Percentiles rank a stretch among this genome's conserved stretches.
These are phyloP conservation scores for Artemia sinica DNA, from an alignment of 2,888 invertebrate species.

Conservation along the genomic window DNA sequence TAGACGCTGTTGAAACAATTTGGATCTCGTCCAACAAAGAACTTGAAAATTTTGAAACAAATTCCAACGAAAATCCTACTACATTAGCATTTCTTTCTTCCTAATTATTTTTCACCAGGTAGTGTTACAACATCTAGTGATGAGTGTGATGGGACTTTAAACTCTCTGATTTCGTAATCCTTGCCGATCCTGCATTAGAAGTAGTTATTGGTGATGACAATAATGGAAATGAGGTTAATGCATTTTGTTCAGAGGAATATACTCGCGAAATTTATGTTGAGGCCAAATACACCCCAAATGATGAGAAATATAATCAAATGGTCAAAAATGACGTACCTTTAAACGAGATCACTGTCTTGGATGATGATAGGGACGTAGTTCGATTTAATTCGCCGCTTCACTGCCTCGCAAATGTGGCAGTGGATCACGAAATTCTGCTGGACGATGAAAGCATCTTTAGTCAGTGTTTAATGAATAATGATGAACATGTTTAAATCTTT, in stretches of 20 bases:
- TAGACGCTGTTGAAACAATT: background rate
- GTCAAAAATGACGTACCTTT: slow-evolving; percentile 1
- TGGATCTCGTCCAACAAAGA: background rate
- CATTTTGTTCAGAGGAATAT: background rate
- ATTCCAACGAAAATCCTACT: background rate
- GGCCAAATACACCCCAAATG: background rate
- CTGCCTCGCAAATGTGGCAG: background rate
- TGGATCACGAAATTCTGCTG: background rate
- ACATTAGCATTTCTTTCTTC: background rate
- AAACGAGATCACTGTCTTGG: background rate
- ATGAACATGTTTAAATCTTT: slow-evolving; percentile 7
- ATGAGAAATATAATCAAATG: background rate
- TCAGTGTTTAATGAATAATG: background rate
- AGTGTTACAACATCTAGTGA: background rate
- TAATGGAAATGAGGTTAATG: too few relatives aligned
- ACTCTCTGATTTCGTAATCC: background rate
- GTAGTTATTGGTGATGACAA: background rate
- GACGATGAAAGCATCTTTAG: slow-evolving; percentile 12
- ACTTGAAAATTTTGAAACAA: background rate
- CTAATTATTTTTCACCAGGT: background rate
- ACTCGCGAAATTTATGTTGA: background rate
- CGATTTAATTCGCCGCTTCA: slow-evolving; percentile 1
- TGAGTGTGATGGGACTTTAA: background rate
- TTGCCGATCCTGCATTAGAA: background rate
- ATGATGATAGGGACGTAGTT: background rate